Percentiles rank a stretch among this genome's conserved stretches.
Conservation (phyloP, 2,888 invertebrate genomes). For the Camptogramma bilineatum region DNA sequence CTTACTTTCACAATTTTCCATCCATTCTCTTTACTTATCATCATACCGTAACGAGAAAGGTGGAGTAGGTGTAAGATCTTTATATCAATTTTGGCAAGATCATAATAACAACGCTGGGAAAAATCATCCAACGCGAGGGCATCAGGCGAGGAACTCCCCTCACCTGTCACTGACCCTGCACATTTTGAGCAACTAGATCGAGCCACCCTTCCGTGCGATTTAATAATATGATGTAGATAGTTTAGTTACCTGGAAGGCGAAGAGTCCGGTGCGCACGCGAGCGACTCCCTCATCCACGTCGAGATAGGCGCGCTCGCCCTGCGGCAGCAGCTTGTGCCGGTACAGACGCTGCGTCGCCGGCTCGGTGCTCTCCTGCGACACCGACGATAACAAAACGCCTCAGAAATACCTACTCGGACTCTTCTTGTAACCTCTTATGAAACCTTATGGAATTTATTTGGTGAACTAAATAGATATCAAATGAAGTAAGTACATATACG, state of each 20-base stretch:
- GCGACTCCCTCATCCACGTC: constrained; percentile 83
- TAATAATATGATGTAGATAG: no score
- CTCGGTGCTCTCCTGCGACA: constrained; percentile 81
- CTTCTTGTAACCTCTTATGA: background rate
- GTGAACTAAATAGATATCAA: no score
- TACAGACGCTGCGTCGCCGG: constrained; percentile 80
- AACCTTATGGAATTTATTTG: background rate
- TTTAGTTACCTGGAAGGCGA: constrained; percentile 82
- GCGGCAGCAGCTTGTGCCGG: constrained; percentile 83
- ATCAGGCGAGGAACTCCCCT: no score
- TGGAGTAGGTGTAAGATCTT: no score
- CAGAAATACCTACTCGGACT: background rate
- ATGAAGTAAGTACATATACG: no score
- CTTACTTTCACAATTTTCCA: no score
- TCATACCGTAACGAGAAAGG: no score
- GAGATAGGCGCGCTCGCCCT: constrained; percentile 82
- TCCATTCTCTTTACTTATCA: no score
- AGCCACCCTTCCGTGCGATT: background rate
- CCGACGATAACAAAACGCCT: background rate
- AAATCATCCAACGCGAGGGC: no score
- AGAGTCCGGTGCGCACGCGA: constrained; percentile 81
- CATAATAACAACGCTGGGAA: no score
- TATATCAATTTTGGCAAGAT: no score
- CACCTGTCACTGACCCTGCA: no score
- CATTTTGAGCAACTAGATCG: background rate